phyloP scores from a whole-genome alignment of 2,888 invertebrate species.

The Cryptosula pallasiana region DNA sequence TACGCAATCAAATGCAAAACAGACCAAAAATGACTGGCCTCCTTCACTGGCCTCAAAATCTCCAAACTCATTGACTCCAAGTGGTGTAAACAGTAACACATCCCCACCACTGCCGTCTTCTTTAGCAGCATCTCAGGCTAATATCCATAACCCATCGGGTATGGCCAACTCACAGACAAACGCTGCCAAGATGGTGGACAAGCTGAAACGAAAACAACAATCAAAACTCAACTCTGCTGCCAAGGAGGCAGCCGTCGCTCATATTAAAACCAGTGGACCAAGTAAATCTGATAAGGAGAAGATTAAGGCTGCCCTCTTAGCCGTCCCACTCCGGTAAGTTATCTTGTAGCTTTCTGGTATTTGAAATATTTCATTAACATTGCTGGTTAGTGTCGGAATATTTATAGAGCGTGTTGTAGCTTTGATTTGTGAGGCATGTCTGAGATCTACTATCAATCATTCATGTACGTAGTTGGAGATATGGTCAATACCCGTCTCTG shows the following conservation, averaged over 20 bases:
- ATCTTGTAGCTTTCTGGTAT: no score
- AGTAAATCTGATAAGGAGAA: constrained; percentile 16
- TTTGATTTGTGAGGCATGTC: no score
- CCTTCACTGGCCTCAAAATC: neutral
- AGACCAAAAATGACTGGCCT: constrained; percentile 16
- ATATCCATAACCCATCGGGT: constrained; percentile 69
- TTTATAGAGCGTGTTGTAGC: no score
- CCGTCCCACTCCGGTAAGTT: neutral
- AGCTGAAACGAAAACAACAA: constrained; percentile 18
- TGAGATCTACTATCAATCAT: no score
- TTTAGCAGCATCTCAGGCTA: neutral
- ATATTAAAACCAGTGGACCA: constrained; percentile 4
- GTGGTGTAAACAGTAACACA: neutral
- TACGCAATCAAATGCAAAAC: neutral
- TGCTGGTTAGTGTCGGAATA: no score
- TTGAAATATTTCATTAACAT: no score
- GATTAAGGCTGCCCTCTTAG: constrained; percentile 13
- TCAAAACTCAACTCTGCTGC: neutral
- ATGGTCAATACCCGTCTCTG: no score
- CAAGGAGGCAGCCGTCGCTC: constrained; percentile 11
- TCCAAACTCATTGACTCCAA: neutral
- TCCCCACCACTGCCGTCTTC: neutral
- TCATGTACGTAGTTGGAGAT: no score
- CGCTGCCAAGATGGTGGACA: constrained; percentile 71
- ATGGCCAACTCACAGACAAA: constrained; percentile 82